Conservation (phyloP, 1,140 invertebrate species). For the Leptoteleia sp. region DNA sequence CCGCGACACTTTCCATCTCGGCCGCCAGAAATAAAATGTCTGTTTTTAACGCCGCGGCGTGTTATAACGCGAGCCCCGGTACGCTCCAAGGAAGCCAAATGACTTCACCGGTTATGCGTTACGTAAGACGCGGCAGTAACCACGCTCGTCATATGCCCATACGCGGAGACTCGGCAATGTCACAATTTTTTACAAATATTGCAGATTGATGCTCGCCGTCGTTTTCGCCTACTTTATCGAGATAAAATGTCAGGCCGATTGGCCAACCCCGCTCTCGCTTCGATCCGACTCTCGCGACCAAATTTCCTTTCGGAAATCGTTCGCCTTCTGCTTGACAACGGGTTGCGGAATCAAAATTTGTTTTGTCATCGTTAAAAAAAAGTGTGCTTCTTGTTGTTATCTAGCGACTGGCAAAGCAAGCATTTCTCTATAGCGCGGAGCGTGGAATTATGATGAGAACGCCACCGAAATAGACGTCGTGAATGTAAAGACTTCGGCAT, state of each 20-base stretch:
- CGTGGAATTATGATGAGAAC: slow-evolving; percentile 27
- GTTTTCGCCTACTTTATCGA: slow-evolving; percentile 7
- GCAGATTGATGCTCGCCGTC: slow-evolving; percentile 1
- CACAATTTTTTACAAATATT: slow-evolving; percentile 42
- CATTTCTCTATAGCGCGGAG: slow-evolving; percentile 10
- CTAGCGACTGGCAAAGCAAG: background rate
- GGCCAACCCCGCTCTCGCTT: background rate
- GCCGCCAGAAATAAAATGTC: slow-evolving; percentile 59
- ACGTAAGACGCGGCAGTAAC: slow-evolving; percentile 63
- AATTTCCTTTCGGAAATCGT: background rate
- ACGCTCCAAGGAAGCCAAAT: slow-evolving; percentile 62
- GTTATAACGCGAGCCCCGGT: slow-evolving; percentile 45
- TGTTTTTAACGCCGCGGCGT: slow-evolving; percentile 54
- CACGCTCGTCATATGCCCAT: slow-evolving; percentile 52
- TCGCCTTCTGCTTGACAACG: too few species aligned
- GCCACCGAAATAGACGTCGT: slow-evolving; percentile 38
- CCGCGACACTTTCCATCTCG: slow-evolving; percentile 31
- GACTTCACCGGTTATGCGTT: slow-evolving; percentile 63
- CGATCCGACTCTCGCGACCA: background rate
- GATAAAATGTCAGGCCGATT: background rate
- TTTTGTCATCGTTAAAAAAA: slow-evolving; percentile 1
- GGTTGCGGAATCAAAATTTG: slow-evolving; percentile 5
- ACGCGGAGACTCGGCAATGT: slow-evolving; percentile 49
- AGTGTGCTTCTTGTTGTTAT: background rate
- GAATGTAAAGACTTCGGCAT: slow-evolving; percentile 44